Base-by-base conservation (phyloP, 2,888 invertebrate genomes). In the Hybos culiciformis region DNA sequence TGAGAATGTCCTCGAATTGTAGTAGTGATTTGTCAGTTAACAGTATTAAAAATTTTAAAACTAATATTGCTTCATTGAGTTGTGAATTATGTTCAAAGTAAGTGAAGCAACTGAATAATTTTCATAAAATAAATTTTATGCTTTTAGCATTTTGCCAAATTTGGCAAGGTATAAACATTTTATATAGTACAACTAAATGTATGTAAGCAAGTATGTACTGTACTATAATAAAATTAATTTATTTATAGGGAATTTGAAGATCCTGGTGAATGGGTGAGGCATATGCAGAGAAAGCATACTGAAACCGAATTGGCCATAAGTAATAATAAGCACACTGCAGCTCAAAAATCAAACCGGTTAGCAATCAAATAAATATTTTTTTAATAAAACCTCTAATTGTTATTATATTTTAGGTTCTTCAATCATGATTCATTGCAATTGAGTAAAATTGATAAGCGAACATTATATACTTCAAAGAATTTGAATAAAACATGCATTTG, bases 201-300 rank as follows among this genome's bases (percentile, higher is more conserved):
- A 24, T 24, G 7, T 17, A 4, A 17, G n/a, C 23, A 14, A 8
- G 5, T 18, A 12, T 20, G 11, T 11, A 15, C 12, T 23, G 46
- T 37, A 24, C 5, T 34, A 24, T 19, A 18, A 15, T 12, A 17
- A 32, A 18, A 15, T 24, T 7, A 18, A 7, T 34, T 12, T 14
- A 18, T 23, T 29, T 46, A 29, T 38, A 66, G 66, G 42, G 59
- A 74, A 51, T 81, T 80, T 68, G 74, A 80, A 36, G 84, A 83
- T 46, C 86, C 87, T 1, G 85, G 78, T 17, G 85, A 85, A 64
- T 87, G 87, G 87, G 87, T 87, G 37, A 78, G 84, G 5, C 87
- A 87, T 58, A 81, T 87, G 58, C 85, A 86, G 61, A 81, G 76
- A 58, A 78, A 82, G 24, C 87, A 87, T 63, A 86, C 86, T 0